A percentile compares a stretch with the other conserved stretches of the same genome.
Evolutionary conservation across 2,888 invertebrate species (phyloP).

Genomic region (Keiferia lycopersicella): DNA sequence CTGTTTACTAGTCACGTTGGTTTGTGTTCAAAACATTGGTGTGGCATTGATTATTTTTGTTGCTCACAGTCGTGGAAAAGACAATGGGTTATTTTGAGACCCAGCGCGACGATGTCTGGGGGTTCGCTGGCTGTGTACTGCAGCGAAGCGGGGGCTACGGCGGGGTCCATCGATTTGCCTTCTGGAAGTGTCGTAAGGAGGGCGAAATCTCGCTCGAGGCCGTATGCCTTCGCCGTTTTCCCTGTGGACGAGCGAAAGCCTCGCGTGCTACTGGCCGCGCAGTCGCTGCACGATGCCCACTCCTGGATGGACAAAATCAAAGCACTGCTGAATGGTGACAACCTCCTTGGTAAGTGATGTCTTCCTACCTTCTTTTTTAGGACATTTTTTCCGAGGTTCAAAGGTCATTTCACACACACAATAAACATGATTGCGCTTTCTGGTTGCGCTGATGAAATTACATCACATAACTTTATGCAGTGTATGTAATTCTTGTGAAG

Average conservation of each 20-base stretch:
- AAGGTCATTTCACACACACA: slow-evolving; percentile 16
- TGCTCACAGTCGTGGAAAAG: slow-evolving; percentile 82
- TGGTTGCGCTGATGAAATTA: background rate
- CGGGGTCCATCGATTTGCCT: slow-evolving; percentile 79
- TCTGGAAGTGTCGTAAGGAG: slow-evolving; percentile 82
- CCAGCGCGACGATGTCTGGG: slow-evolving; percentile 77
- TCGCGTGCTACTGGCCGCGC: slow-evolving; percentile 83
- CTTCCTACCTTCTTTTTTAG: slow-evolving; percentile 30
- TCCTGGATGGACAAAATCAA: slow-evolving; percentile 85
- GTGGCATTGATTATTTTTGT: slow-evolving; percentile 48
- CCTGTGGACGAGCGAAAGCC: slow-evolving; percentile 81
- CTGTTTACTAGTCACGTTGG: slow-evolving; percentile 20
- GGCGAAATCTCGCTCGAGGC: slow-evolving; percentile 85
- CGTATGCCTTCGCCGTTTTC: slow-evolving; percentile 86
- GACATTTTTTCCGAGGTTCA: slow-evolving; percentile 18
- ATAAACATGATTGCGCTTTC: slow-evolving; percentile 13
- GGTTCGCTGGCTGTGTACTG: slow-evolving; percentile 81
- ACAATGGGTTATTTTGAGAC: slow-evolving; percentile 84
- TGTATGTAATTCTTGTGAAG: too few species aligned
- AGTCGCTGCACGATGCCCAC: slow-evolving; percentile 84
- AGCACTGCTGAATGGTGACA: slow-evolving; percentile 70
- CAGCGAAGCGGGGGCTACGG: slow-evolving; percentile 71
- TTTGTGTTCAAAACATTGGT: slow-evolving; percentile 38
- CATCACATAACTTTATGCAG: background rate
- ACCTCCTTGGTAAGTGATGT: slow-evolving; percentile 56